Base-by-base conservation (phyloP, 2,888 invertebrate species). In the Blomia tropicalis region DNA sequence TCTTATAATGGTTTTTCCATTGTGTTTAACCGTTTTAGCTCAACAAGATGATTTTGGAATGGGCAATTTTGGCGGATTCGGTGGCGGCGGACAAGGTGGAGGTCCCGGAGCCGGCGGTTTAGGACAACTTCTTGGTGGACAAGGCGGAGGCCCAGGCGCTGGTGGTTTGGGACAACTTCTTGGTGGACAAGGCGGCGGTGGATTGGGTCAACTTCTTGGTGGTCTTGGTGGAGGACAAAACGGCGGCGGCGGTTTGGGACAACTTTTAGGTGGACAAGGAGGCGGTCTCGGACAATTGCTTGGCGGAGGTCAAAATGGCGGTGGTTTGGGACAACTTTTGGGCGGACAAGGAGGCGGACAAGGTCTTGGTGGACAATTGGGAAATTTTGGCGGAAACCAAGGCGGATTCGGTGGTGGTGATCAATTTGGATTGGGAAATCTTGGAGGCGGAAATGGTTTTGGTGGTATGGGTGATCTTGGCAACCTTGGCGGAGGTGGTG, bases 171-270 rank as follows among this genome's bases (percentile, higher is more conserved):
- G 58, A 4, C 14, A 36, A 23, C 17, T 58, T 17, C n/a, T 47
- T 27, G 51, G 51, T 17, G 53, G 22, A 29, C 53, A 61, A 31
- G 54, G 61, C 51, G 53, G 31, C 23, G 54, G 54, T 61, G 61
- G 32, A 11, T 19, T 59, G 7, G 61, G 61, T 2, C 43, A 43
- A 54, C 27, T 47, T 2, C 29, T 56, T 5, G 32, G 32, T 14
- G 29, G 41, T 31, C 53, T 51, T 11, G 61, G 61, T 29, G 54
- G 54, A 27, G 47, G 60, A 30, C 29, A 27, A 31, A 41, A 43
- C 5, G 61, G 51, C 5, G 60, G 53, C 17, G 30, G 19, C 14
- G 53, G 53, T 27, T 25, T 41, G 1, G 27, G 30, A 7, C 44
- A 29, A 4, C 27, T 60, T 1, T 32, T n/a, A 31, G 60, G 47